Evolutionary conservation across 2,797 vertebrate genomes (phyloP).

Genomic region (Sebastes minor): DNA sequence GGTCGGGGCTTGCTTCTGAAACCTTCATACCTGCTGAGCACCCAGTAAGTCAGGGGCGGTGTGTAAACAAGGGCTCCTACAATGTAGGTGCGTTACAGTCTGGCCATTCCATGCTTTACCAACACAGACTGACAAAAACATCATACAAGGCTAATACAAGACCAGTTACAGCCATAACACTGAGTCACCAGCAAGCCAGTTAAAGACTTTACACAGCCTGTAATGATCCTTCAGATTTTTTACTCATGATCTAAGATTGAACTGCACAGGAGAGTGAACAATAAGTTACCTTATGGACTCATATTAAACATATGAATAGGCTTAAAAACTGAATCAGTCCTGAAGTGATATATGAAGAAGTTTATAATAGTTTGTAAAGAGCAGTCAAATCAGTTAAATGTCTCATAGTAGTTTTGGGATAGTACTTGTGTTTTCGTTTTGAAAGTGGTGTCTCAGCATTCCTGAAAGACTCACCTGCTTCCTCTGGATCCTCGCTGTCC

Average conservation of each 20-base stretch:
- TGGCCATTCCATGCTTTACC: conserved; percentile 35
- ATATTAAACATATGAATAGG: no score
- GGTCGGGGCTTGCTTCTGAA: conserved; percentile 41
- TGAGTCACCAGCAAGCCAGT: not conserved
- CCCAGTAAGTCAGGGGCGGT: conserved; percentile 9
- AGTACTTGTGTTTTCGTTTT: not conserved
- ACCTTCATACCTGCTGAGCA: conserved; percentile 56
- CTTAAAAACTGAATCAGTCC: not conserved
- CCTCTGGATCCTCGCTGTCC: conserved; percentile 12
- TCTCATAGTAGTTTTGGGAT: no score
- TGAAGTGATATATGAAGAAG: not conserved
- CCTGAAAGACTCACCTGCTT: conserved; percentile 62
- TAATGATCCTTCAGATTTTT: not conserved
- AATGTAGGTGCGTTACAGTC: conserved; percentile 23
- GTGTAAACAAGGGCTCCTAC: conserved; percentile 36
- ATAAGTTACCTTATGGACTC: not conserved
- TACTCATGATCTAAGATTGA: not conserved
- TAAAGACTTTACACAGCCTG: not conserved
- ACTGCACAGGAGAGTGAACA: not conserved
- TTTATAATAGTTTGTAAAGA: not conserved
- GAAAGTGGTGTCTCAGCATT: not conserved
- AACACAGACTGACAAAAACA: conserved; percentile 15
- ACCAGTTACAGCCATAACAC: not conserved
- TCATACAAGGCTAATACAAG: not conserved
- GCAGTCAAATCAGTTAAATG: not conserved